Percentiles rank a stretch among this genome's conserved stretches.
Evolutionary conservation across 2,888 invertebrate species (phyloP).

Genomic region (Acleris laterana): DNA sequence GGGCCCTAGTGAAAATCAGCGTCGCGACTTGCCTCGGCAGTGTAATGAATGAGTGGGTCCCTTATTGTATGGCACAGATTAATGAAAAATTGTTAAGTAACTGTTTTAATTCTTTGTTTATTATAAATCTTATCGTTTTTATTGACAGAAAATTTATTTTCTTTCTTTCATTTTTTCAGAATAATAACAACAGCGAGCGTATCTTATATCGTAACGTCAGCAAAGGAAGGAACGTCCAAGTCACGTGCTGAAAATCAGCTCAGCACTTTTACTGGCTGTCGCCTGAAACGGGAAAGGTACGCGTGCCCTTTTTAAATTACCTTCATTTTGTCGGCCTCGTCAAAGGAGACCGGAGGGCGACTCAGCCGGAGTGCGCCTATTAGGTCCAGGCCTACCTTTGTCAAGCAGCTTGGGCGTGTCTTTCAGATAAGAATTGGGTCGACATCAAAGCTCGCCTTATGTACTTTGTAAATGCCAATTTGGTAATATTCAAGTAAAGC

Average conservation of each 20-base stretch:
- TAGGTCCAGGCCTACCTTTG: conserved; percentile 76
- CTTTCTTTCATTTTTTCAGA: too few species aligned
- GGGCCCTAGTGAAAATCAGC: too few species aligned
- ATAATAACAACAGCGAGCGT: neutral
- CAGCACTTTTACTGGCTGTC: conserved; percentile 11
- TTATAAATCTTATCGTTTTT: too few species aligned
- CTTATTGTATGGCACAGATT: too few species aligned
- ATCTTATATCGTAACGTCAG: neutral
- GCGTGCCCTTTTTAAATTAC: conserved; percentile 70
- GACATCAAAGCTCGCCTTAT: conserved; percentile 67
- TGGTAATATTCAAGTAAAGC: conserved; percentile 30
- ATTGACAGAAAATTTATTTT: too few species aligned
- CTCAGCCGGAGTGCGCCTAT: conserved; percentile 72
- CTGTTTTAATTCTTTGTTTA: too few species aligned
- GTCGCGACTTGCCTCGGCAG: too few species aligned
- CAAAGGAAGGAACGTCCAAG: conserved; percentile 1
- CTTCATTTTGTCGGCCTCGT: conserved; percentile 66
- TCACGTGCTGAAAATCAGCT: conserved; percentile 18
- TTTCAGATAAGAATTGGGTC: conserved; percentile 80
- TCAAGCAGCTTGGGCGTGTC: conserved; percentile 69
- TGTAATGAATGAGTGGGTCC: too few species aligned
- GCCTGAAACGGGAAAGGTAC: conserved; percentile 28
- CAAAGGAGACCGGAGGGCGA: conserved; percentile 66
- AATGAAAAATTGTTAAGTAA: too few species aligned
- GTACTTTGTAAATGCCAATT: conserved; percentile 36